Conservation (phyloP, 2,113 vertebrate species). For the Bagarius yarrelli region DNA sequence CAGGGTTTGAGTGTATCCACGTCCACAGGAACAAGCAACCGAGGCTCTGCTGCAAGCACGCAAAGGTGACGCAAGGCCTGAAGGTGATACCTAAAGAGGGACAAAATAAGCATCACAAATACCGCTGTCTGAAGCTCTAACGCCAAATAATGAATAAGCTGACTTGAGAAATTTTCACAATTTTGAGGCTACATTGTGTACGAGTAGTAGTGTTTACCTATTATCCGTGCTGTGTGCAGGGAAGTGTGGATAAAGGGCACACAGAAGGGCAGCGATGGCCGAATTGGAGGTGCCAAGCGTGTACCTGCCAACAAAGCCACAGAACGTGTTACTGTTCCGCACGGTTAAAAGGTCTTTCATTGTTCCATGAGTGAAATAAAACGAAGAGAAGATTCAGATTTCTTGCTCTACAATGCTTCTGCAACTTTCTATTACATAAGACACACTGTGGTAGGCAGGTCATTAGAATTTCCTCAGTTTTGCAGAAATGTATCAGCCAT, state of each 20-base stretch:
- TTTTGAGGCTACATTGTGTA: not conserved
- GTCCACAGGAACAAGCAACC: constrained; percentile 91
- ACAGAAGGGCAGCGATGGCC: constrained; percentile 93
- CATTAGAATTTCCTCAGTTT: constrained; percentile 11
- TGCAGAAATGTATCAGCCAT: not conserved
- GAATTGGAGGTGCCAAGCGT: constrained; percentile 94
- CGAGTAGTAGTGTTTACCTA: constrained; percentile 70
- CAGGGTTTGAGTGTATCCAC: constrained; percentile 92
- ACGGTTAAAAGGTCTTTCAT: constrained; percentile 10
- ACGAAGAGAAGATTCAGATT: not conserved
- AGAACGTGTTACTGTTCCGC: constrained; percentile 15
- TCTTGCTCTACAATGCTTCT: not conserved
- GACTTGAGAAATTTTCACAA: not conserved
- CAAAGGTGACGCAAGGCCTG: constrained; percentile 93
- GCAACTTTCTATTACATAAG: not conserved
- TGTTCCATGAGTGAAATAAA: constrained; percentile 30
- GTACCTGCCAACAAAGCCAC: constrained; percentile 73
- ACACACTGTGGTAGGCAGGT: not conserved
- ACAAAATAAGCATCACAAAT: constrained; percentile 12
- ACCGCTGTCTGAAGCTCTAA: not conserved
- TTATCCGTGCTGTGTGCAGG: constrained; percentile 97
- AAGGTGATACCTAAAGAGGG: constrained; percentile 84
- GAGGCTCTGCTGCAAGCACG: constrained; percentile 88
- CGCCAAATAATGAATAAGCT: too few species aligned
- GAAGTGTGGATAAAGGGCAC: constrained; percentile 94